Base-by-base conservation (phyloP, 2,888 invertebrate genomes). In the Brenthis ino region DNA sequence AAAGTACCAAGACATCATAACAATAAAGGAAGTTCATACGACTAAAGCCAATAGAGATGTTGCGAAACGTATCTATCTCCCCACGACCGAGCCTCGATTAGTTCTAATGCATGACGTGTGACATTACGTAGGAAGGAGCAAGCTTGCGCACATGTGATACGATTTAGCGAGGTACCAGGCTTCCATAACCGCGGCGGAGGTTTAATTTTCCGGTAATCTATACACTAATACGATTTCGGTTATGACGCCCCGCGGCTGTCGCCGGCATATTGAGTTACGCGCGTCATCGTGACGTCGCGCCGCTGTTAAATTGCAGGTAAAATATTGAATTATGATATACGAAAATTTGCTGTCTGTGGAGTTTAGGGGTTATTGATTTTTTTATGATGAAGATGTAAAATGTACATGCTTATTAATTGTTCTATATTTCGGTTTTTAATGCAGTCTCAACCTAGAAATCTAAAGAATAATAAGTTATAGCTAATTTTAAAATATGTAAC, bases 161-260 rank as follows among this genome's bases (percentile, higher is more conserved):
- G 54, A 20, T 37, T 6, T 33, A 24, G 33, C n/a, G n/a, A 60
- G 33, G 60, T 60, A 66, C 66, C 51, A 56, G 63, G 63, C 55
- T 24, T 1, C 16, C 61, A 61, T 74, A 72, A 64, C 69, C 68
- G 64, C 57, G 68, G 67, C 69, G 71, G 66, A 72, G 72, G 73
- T 73, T 74, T 74, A 75, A 76, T 77, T 76, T 74, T 75, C 77
- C 73, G 72, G 76, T 74, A 75, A 76, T 76, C 68, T 75, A 71
- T 75, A 73, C 69, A 70, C 65, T 75, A 77, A 78, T 77, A 72
- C 73, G 68, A 78, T 76, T 77, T 73, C 74, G 74, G 75, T 71
- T 70, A 73, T 73, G 73, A 73, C 74, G 73, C 68, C 68, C 65
- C 72, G 71, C 68, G 63, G 63, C 37, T 54, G 37, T 63, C 63